phyloP scores from a whole-genome alignment of 2,113 vertebrate genomes.

The Amblyornis subalaris region DNA sequence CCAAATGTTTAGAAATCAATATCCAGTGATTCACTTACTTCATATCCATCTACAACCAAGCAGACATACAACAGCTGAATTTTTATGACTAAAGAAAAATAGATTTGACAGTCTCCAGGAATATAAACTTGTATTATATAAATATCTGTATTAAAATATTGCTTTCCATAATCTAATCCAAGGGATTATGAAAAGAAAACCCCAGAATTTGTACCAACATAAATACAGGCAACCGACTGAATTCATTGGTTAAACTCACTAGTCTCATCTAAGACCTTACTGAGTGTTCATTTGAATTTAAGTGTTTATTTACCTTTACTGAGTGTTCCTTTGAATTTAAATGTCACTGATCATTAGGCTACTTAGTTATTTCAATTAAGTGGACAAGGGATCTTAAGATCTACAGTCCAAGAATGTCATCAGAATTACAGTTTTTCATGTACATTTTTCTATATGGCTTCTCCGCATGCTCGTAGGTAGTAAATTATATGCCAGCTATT shows the following conservation, averaged over 20 bases:
- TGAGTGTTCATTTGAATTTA: background rate
- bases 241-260: background rate
- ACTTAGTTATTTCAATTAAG: background rate
- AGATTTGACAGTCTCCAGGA: background rate
- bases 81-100: conserved; percentile 23
- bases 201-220: background rate
- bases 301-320: background rate
- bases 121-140: background rate
- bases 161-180: conserved; percentile 13
- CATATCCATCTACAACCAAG: background rate
- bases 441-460: background rate
- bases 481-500: background rate
- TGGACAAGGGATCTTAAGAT: background rate
- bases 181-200: background rate
- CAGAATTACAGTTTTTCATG: background rate
- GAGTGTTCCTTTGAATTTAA: background rate
- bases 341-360: background rate
- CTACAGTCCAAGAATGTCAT: background rate
- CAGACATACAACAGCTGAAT: conserved; percentile 5
- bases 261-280: background rate
- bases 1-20: background rate
- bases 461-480: background rate
- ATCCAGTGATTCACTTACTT: background rate
- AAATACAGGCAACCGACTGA: background rate
- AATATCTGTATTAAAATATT: background rate